Percentiles rank a stretch among this genome's conserved stretches.
Evolutionary conservation across 2,888 invertebrate genomes (phyloP).

Genomic region (Limnephilus lunatus): DNA sequence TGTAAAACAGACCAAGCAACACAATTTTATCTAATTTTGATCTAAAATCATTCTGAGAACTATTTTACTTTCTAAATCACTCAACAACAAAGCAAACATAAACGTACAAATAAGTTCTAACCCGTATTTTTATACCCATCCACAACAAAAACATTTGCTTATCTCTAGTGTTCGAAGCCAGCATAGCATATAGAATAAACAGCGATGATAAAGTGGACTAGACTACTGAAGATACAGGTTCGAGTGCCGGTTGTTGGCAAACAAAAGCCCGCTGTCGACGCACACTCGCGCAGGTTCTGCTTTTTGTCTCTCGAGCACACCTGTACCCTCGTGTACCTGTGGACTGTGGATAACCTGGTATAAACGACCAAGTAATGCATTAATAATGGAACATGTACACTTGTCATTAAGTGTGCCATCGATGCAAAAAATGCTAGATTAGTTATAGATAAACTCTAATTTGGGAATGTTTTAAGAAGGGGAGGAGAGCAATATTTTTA

Average conservation of each 20-base stretch:
- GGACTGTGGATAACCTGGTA: conserved; percentile 9
- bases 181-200: conserved; percentile 7
- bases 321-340: neutral
- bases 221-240: conserved; percentile 31
- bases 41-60: neutral
- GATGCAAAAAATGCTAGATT: neutral
- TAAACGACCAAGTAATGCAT: conserved; percentile 26
- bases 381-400: conserved; percentile 32
- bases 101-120: neutral
- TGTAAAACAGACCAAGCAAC: neutral
- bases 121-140: neutral
- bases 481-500: neutral
- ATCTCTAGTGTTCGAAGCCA: neutral
- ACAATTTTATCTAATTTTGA: neutral
- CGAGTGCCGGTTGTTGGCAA: conserved; percentile 24
- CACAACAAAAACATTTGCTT: neutral
- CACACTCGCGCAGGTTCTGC: conserved; percentile 3
- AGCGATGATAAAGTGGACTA: conserved; percentile 20
- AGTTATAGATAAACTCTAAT: neutral
- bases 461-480: neutral
- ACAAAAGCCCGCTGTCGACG: conserved; percentile 35
- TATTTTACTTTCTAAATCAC: neutral
- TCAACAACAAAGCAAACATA: neutral
- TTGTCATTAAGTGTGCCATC: conserved; percentile 13
- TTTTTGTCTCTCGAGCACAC: conserved; percentile 36